Percentiles rank a stretch among this genome's conserved stretches.
Conservation (phyloP, 2,113 vertebrate species). For the Campylorhamphus procurvoides region DNA sequence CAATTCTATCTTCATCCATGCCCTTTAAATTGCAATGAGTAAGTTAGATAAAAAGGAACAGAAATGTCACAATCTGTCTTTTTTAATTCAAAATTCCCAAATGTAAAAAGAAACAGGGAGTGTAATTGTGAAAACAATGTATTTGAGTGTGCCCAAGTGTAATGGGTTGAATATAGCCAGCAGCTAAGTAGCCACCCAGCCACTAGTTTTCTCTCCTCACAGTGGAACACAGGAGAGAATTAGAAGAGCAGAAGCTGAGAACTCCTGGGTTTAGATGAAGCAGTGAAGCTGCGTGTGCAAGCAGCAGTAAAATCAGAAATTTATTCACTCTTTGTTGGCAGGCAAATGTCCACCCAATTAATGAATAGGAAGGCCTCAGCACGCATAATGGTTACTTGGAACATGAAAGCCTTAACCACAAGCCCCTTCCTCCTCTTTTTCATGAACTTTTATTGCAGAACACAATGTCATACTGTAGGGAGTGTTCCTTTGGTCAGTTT, state of each 20-base stretch:
- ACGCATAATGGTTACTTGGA: fast-evolving
- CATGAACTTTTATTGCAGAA: neutral
- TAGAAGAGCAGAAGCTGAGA: neutral
- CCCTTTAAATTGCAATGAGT: neutral
- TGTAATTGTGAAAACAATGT: neutral
- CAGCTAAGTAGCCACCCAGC: neutral
- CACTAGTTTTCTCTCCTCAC: neutral
- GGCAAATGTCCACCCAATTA: neutral
- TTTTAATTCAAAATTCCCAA: neutral
- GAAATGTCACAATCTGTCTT: neutral
- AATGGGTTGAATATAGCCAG: neutral
- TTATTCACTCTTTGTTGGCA: neutral
- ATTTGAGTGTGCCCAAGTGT: neutral
- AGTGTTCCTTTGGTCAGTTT: neutral
- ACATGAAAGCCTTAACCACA: neutral
- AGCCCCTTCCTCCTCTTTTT: neutral
- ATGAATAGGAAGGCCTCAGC: neutral
- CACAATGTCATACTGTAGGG: fast-evolving
- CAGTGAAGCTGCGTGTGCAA: fast-evolving
- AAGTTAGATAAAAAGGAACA: neutral
- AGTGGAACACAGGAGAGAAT: neutral
- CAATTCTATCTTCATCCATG: neutral
- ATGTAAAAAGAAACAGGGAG: neutral
- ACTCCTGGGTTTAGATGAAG: neutral
- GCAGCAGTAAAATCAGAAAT: neutral